phyloP scores from a whole-genome alignment of 2,888 invertebrate species.

The Eilema griseolum region DNA sequence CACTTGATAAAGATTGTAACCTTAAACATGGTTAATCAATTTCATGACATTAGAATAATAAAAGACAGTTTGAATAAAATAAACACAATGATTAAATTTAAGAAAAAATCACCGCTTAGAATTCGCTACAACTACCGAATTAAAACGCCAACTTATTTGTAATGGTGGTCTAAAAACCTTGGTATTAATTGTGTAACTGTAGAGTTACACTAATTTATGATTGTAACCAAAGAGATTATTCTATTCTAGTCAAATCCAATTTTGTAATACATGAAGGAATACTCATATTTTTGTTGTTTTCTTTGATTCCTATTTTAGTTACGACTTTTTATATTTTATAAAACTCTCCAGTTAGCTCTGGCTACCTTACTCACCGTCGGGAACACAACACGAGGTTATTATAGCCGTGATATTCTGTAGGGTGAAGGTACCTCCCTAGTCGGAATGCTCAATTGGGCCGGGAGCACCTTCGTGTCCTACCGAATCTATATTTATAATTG shows the following conservation, averaged over 20 bases:
- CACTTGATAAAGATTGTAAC: not conserved
- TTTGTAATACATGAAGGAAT: conserved; percentile 34
- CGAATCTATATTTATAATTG: too few relatives aligned
- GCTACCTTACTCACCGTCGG: too few relatives aligned
- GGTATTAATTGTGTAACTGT: not conserved
- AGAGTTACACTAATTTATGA: conserved; percentile 15
- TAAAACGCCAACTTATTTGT: not conserved
- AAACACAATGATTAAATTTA: not conserved
- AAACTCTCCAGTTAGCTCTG: too few relatives aligned
- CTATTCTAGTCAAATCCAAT: conserved; percentile 45
- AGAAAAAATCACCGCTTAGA: not conserved
- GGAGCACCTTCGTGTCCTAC: too few relatives aligned
- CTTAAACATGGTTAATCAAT: not conserved
- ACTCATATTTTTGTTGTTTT: conserved; percentile 22
- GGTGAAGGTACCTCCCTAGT: too few relatives aligned
- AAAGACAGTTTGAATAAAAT: not conserved
- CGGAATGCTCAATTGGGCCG: too few relatives aligned
- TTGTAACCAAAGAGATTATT: conserved; percentile 49
- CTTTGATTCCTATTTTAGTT: not conserved
- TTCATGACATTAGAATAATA: not conserved
- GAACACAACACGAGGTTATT: too few relatives aligned
- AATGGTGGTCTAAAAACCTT: not conserved
- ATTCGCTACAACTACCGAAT: not conserved
- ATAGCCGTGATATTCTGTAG: too few relatives aligned
- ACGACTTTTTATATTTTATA: not conserved